Conservation (phyloP, 1,140 invertebrate genomes). For the Lasaia peninsularis region DNA sequence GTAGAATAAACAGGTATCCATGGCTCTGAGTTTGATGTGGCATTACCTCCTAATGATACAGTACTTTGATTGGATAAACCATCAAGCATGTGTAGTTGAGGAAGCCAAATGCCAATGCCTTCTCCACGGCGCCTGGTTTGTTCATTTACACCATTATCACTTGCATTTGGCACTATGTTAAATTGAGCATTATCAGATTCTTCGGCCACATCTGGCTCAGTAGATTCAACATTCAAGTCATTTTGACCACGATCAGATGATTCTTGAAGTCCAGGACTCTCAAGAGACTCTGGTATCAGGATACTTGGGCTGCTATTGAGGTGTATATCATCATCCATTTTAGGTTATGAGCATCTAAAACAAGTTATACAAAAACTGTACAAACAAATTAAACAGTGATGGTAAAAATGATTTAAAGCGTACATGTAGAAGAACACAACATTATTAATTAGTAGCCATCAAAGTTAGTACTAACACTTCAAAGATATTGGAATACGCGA, state of each 20-base stretch:
- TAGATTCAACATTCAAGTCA: background rate
- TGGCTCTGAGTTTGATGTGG: background rate
- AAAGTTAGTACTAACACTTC: too few relatives aligned
- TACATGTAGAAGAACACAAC: too few relatives aligned
- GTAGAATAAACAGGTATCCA: conserved; percentile 13
- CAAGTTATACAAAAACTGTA: too few relatives aligned
- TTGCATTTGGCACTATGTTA: background rate
- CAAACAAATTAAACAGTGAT: too few relatives aligned
- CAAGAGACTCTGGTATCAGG: conserved; percentile 16
- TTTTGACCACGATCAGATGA: conserved; percentile 14
- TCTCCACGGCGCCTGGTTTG: background rate
- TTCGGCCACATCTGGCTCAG: background rate
- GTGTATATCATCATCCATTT: conserved; percentile 23
- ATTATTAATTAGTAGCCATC: too few relatives aligned
- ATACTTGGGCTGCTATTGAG: conserved; percentile 20
- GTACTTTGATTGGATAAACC: background rate
- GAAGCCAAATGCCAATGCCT: conserved; percentile 1
- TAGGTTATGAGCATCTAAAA: conserved; percentile 14
- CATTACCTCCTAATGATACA: conserved; percentile 1
- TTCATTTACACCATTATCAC: background rate
- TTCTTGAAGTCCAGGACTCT: conserved; percentile 8
- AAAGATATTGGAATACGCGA: too few relatives aligned
- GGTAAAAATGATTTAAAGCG: too few relatives aligned
- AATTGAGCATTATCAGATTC: conserved; percentile 18
- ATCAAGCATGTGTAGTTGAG: conserved; percentile 2